Evolutionary conservation across 2,113 vertebrate species (phyloP), one percentile per base, ranked within the genome.

Genomic region (Stigmatopora nigra): DNA sequence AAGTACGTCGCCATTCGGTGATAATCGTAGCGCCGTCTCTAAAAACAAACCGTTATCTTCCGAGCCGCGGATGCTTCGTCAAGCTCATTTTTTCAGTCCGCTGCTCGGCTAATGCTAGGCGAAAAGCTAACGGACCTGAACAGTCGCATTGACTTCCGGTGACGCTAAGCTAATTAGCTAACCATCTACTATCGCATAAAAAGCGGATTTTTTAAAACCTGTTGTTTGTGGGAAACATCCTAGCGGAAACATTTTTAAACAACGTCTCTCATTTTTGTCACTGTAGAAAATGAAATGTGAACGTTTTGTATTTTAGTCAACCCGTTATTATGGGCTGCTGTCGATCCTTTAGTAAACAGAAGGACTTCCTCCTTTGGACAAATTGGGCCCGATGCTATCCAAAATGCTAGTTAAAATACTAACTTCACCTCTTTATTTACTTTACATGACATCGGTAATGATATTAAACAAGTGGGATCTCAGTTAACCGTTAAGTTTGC

Each of bases 101-200:
- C 76, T 69, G 55, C 71, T 68, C 48, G 51, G 64, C n/a, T 41
- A 15, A 45, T 9, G 63, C 61, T 85, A 69, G 75, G 73, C 46
- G 47, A 65, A 59, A 61, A 79, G 78, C 80, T 82, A 81, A 77
- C 73, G 48, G 67, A 66, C 61, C 70, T 38, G 45, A 53, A 19
- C 22, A 74, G 64, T 82, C 65, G 61, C 49, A 7, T 53, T 71
- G 66, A 82, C 82, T 86, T 88, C 87, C 85, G 38, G 85, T 82
- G 86, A 65, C 60, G 80, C 77, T 82, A 79, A 77, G 76, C 70
- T 84, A 73, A 61, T 12, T 55, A 7, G 41, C 31, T 56, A 72
- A 22, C 47, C 15, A 61, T 65, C 64, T 72, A 61, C 19, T 45
- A 67, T 64, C 59, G 63, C 52, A 67, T n/a, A 45, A 17, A 10